A percentile compares a stretch with the other conserved stretches of the same genome.
phyloP scores from a whole-genome alignment of 2,888 invertebrate genomes.

The Antheraea assamensis region DNA sequence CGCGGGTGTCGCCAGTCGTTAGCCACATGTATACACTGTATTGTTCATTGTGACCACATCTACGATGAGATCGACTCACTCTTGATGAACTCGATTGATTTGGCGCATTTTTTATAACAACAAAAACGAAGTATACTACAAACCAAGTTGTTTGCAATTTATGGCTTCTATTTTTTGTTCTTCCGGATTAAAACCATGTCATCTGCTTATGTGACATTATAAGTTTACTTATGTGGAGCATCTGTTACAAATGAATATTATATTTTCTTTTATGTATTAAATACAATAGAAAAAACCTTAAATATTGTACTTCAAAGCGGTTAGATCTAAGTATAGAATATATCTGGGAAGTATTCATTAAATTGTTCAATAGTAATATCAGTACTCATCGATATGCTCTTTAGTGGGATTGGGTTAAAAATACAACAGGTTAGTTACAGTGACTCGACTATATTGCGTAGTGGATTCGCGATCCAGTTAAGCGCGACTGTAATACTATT shows the following conservation, averaged over 20 bases:
- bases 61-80: conserved; percentile 53
- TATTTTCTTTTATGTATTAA: background rate
- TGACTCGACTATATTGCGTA: background rate
- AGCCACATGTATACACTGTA: conserved; percentile 75
- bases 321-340: too few relatives aligned
- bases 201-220: conserved; percentile 5
- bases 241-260: background rate
- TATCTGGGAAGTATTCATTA: too few relatives aligned
- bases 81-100: conserved; percentile 68
- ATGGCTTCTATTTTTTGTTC: conserved; percentile 67
- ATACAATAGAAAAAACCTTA: background rate
- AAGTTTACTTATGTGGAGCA: background rate
- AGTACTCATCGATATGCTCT: too few relatives aligned
- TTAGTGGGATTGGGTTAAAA: background rate
- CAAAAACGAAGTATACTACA: conserved; percentile 51
- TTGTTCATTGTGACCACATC: conserved; percentile 72
- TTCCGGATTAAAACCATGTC: conserved; percentile 55
- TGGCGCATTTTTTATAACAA: conserved; percentile 55
- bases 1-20: conserved; percentile 67
- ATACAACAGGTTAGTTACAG: background rate
- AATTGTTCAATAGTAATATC: too few relatives aligned
- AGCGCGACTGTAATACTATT: background rate
- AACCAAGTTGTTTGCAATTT: conserved; percentile 70
- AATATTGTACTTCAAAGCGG: too few relatives aligned
- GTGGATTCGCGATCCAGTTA: background rate